Evolutionary conservation across 2,113 vertebrate genomes (phyloP), one percentile per base, ranked within the genome.

Genomic region (Megaleporinus macrocephalus): DNA sequence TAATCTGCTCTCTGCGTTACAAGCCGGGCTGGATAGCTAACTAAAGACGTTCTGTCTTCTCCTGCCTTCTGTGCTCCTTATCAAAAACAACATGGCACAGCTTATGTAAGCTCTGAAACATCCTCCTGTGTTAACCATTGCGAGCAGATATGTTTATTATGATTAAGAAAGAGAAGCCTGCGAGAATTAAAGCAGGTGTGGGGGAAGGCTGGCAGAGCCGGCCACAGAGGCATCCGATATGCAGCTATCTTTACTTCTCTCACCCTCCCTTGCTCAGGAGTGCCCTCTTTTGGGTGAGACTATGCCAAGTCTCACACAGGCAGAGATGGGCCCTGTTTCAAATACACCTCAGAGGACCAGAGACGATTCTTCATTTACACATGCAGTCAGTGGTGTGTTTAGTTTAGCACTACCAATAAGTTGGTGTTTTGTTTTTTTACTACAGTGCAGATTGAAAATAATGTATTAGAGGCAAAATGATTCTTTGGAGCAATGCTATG

Each of bases 1-100:
- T 89, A 87, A 91, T 89, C 72, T 71, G 49, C 49, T 71, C 4
- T 66, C 70, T 81, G 53, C 53, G 76, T 71, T 73, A 66, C 63
- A 79, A 15, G 22, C 47, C 49, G 68, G 69, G 24, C 26, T 71
- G 14, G 49, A n/a, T 36, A 27, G 72, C 44, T 78, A 27, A 55
- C 15, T 55, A 27, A 33, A 78, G 29, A 66, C 78, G 59, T 18
- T 27, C 5, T 70, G 24, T 68, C 57, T 73, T 66, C 41, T 84
- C 41, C 41, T 77, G 57, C 55, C 61, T 79, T 20, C n/a, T 30
- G 33, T 26, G 13, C 73, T 27, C 20, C 20, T 41, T 53, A 27
- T 79, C 78, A 71, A 63, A 86, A 77, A 55, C 12, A 61, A 55
- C 69, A 62, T 11, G 47, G 7, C 73, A 22, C 47, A 33, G 47